phyloP scores from a whole-genome alignment of 2,113 vertebrate species.

The Tyrannus savana region DNA sequence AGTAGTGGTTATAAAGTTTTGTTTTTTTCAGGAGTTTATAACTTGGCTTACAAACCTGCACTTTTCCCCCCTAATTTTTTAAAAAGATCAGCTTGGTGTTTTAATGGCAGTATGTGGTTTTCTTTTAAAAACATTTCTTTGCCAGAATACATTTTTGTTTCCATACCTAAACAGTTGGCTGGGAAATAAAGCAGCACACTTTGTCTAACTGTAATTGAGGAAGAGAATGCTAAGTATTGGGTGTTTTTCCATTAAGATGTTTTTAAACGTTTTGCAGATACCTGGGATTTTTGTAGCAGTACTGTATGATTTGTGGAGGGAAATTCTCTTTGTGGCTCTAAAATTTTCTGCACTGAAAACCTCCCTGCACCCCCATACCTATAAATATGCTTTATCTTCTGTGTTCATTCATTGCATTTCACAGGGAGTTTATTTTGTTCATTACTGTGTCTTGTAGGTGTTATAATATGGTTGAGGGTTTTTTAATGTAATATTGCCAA shows the following conservation, averaged over 20 bases:
- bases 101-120: constrained; percentile 38
- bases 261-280: background rate
- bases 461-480: background rate
- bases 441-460: background rate
- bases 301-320: background rate
- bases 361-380: background rate
- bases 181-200: background rate
- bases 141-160: constrained; percentile 52
- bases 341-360: background rate
- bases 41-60: constrained; percentile 20
- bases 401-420: background rate
- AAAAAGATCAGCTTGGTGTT: constrained; percentile 26
- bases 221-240: background rate
- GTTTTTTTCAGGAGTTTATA: constrained; percentile 23
- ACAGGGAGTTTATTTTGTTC: background rate
- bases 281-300: background rate
- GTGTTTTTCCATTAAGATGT: background rate
- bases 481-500: background rate
- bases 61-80: background rate
- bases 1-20: background rate
- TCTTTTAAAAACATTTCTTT: constrained; percentile 34
- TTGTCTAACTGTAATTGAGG: background rate
- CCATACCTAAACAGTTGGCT: constrained; percentile 38
- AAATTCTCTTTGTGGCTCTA: background rate
- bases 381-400: background rate